phyloP scores from a whole-genome alignment of 2,113 vertebrate genomes.

The Terrapene triunguis region DNA sequence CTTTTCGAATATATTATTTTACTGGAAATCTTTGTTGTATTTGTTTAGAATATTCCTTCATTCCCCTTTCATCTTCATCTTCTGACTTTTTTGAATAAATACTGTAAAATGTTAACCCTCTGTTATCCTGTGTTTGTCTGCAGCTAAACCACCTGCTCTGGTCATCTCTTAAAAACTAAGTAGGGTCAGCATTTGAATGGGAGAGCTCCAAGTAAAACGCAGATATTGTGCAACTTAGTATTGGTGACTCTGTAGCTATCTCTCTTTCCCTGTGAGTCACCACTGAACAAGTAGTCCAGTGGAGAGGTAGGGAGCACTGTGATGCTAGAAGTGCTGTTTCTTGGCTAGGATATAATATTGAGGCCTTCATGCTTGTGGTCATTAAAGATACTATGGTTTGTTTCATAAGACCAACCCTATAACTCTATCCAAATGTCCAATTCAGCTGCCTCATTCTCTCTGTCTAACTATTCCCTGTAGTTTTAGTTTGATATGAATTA shows the following conservation, averaged over 20 bases:
- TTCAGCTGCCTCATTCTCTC: not conserved
- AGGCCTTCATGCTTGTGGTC: not conserved
- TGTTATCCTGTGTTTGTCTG: not conserved
- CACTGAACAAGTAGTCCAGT: not conserved
- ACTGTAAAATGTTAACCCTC: not conserved
- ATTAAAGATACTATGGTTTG: not conserved
- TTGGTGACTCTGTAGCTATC: not conserved
- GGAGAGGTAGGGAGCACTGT: not conserved
- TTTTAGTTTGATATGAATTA: not conserved
- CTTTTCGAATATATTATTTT: not conserved
- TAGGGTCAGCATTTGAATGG: not conserved
- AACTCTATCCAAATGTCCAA: not conserved
- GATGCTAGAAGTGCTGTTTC: not conserved
- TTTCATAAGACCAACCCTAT: not conserved
- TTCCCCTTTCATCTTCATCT: not conserved
- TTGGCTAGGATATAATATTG: not conserved
- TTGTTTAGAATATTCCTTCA: conserved; percentile 21
- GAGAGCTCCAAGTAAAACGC: not conserved
- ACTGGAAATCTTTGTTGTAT: conserved; percentile 10
- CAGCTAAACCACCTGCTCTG: not conserved
- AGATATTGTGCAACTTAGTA: not conserved
- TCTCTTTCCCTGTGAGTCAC: not conserved
- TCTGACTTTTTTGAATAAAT: conserved; percentile 11
- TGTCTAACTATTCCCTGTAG: not conserved
- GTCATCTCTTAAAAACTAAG: not conserved